phyloP scores from a whole-genome alignment of 2,888 invertebrate genomes.

The Hirtodrosophila histrioides region DNA sequence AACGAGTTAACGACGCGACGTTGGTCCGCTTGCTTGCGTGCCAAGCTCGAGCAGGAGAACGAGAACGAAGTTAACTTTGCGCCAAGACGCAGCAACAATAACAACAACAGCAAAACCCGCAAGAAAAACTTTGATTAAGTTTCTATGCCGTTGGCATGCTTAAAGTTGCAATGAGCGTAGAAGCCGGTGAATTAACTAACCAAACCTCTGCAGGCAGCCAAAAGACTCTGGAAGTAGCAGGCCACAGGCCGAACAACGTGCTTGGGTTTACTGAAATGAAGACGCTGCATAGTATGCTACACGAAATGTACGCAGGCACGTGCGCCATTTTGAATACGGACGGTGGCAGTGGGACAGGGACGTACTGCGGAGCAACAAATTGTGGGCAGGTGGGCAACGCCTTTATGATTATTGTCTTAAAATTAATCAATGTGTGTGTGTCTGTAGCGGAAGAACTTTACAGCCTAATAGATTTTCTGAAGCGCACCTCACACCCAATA shows the following conservation, averaged over 20 bases:
- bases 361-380: slow-evolving; percentile 21
- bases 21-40: slow-evolving; percentile 55
- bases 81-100: slow-evolving; percentile 26
- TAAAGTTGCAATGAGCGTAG: slow-evolving; percentile 58
- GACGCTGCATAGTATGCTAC: slow-evolving; percentile 62
- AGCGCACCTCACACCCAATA: not conserved
- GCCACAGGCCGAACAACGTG: slow-evolving; percentile 50
- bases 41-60: slow-evolving; percentile 25
- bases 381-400: slow-evolving; percentile 55
- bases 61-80: slow-evolving; percentile 30
- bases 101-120: slow-evolving; percentile 23
- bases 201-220: slow-evolving; percentile 41
- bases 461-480: slow-evolving; percentile 59
- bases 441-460: slow-evolving; percentile 53
- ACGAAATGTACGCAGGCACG: slow-evolving; percentile 42
- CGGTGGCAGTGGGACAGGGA: not conserved
- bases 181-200: slow-evolving; percentile 70
- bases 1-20: slow-evolving; percentile 63
- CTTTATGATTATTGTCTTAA: slow-evolving; percentile 79
- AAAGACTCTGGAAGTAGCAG: slow-evolving; percentile 17
- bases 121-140: slow-evolving; percentile 73
- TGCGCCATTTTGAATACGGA: slow-evolving; percentile 57
- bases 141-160: slow-evolving; percentile 59
- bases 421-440: slow-evolving; percentile 75
- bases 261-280: slow-evolving; percentile 52